These are phyloP conservation scores for Bradypus variegatus DNA, from an alignment of 2,797 vertebrate species.

Conservation along the genomic window DNA sequence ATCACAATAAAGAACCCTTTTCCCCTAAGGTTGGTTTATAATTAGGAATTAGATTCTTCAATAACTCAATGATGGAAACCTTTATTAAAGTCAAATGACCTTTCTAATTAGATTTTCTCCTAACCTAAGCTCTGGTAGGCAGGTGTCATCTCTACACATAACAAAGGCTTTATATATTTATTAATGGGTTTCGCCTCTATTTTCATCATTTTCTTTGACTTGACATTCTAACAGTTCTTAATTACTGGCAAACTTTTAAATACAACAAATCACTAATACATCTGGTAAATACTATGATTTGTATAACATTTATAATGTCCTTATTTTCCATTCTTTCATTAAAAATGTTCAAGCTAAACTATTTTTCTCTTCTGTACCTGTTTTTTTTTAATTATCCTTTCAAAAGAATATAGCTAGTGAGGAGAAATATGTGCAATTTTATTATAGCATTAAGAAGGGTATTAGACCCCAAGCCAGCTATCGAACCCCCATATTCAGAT, in stretches of 20 bases:
- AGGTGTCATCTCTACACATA: constrained; percentile 23
- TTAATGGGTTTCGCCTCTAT: constrained; percentile 32
- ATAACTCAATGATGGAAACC: constrained; percentile 33
- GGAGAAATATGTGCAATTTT: constrained; percentile 45
- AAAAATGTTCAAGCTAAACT: constrained; percentile 46
- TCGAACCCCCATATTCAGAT: not conserved
- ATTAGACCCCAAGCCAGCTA: not conserved
- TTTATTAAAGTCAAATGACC: constrained; percentile 60
- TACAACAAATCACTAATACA: constrained; percentile 40
- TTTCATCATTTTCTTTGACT: constrained; percentile 39
- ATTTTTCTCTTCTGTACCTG: constrained; percentile 1
- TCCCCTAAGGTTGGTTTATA: constrained; percentile 54
- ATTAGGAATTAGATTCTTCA: constrained; percentile 60
- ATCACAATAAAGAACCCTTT: constrained; percentile 45
- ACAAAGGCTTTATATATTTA: constrained; percentile 44
- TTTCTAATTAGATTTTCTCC: constrained; percentile 45
- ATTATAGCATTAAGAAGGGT: constrained; percentile 49
- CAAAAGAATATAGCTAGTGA: not conserved
- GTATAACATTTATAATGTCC: not conserved
- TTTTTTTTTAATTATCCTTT: constrained; percentile 12
- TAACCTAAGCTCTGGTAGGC: constrained; percentile 39
- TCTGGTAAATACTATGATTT: constrained; percentile 21
- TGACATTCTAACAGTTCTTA: constrained; percentile 49
- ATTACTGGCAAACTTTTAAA: constrained; percentile 36
- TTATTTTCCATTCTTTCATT: constrained; percentile 29